Base-by-base conservation (phyloP, 2,113 vertebrate genomes). In the Garra rufa region DNA sequence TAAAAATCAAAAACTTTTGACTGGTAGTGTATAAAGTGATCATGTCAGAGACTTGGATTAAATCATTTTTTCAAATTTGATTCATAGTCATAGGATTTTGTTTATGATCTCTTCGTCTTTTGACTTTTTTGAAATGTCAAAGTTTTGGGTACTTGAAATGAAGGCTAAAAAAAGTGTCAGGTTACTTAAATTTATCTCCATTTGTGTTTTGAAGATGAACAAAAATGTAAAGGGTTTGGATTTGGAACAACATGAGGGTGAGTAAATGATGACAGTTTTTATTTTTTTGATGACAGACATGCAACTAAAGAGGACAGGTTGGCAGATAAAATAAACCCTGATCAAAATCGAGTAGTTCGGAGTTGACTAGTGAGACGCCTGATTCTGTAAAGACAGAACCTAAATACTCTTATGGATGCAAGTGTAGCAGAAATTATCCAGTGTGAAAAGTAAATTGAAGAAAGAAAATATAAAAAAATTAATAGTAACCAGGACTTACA, bases 401-500 rank as follows among this genome's bases (percentile, higher is more conserved):
- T 50, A 44, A 81, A 44, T 26, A 63, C 76, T 61, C 24, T 61
- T 30, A 21, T 46, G 50, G 28, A 34, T 44, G n/a, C 21, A 48
- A 85, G 86, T 87, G 87, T 80, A 75, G 77, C 79, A 73, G 86
- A 85, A 89, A 91, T 41, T 59, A 75, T 59, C 87, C 80, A 85
- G 63, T 34, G n/a, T 52, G 65, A 61, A 19, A 59, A 79, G n/a
- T 67, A 79, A 86, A 57, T 57, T 46, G 34, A 46, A 59, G 76
- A 19, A 17, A 2, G 48, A 50, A 44, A 52, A 52, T 21, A 82
- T 15, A 70, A 19, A 74, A 83, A 76, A 69, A 38, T 26, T 52
- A 28, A 84, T 21, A 88, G 81, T 21, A 88, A 41, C n/a, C 30
- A 83, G 26, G 75, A 95, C 98, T 96, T 97, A 99, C 98, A 92